These are phyloP conservation scores for Perizoma affinitatum DNA, from an alignment of 2,888 invertebrate species.

Conservation along the genomic window DNA sequence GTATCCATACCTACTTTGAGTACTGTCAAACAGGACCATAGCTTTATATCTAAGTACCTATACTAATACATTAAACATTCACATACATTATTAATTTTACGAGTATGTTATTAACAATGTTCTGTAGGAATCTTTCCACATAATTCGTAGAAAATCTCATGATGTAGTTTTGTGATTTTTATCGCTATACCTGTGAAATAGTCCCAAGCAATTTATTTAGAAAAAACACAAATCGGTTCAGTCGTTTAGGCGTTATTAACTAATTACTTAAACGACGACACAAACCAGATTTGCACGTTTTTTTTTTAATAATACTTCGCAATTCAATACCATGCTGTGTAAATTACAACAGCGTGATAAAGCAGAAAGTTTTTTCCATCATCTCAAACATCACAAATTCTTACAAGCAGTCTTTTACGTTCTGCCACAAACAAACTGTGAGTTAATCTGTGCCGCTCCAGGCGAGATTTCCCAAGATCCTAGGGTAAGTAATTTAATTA, in stretches of 20 bases:
- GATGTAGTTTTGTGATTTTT: too few species aligned
- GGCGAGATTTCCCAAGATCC: slow-evolving; percentile 70
- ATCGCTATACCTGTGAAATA: too few species aligned
- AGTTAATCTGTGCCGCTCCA: slow-evolving; percentile 36
- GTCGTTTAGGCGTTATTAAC: neutral
- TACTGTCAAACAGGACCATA: slow-evolving; percentile 20
- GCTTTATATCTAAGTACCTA: slow-evolving; percentile 11
- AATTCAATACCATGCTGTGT: slow-evolving; percentile 2
- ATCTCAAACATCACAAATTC: slow-evolving; percentile 16
- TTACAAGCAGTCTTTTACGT: slow-evolving; percentile 12
- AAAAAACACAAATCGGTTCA: neutral
- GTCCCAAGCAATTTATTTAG: too few species aligned
- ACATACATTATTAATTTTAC: too few species aligned
- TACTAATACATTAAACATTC: neutral
- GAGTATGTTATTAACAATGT: too few species aligned
- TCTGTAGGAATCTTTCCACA: too few species aligned
- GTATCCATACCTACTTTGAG: slow-evolving; percentile 35
- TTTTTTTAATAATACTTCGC: neutral
- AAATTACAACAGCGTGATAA: slow-evolving; percentile 3
- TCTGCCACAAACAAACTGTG: slow-evolving; percentile 19
- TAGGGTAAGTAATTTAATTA: slow-evolving; percentile 67
- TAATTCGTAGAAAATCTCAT: too few species aligned
- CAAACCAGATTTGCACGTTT: neutral
- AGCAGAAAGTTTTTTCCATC: slow-evolving; percentile 6
- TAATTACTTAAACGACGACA: too few species aligned